Base-by-base conservation (phyloP, 1,140 invertebrate genomes). In the Drosophila asahinai region DNA sequence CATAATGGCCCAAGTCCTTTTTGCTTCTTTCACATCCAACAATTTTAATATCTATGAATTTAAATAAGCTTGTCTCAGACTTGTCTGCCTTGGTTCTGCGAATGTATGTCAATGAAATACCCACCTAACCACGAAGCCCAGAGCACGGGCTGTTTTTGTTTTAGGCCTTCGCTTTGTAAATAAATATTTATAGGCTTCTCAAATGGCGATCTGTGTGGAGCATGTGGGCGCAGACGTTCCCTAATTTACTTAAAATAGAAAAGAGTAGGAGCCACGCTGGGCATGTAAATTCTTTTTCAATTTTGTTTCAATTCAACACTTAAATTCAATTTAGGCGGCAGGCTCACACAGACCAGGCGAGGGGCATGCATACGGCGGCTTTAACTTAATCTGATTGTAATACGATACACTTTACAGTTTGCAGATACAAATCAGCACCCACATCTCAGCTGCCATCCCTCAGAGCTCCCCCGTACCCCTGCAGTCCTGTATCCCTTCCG, bases 351-450 rank as follows among this genome's bases (percentile, higher is more conserved):
- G 40, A 14, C 2, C 1, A 40, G 33, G 36, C 12, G 25, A 43
- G 63, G 22, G 40, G 30, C 43, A 54, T 76, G 68, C 81, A 83
- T 68, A 58, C 66, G 84, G 65, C 62, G 81, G 84, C 84, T 79
- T 89, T 79, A 90, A 90, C 77, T 90, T 89, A 89, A 89, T 89
- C 84, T 84, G 84, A 89, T 89, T 89, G 84, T 89, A 89, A 89
- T 89, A 61, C 86, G 84, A 89, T 89, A 89, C 84, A 89, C 81
- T 89, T 89, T 89, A 80, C 84, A 89, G 84, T 89, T 83, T 84
- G 65, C 51, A 89, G 84, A 89, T 89, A 89, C 77, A 89, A 89
- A 89, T 89, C 84, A 90, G 84, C 84, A 90, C 86, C 81, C 86
- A 89, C 81, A 87, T 63, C 74, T 77, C 73, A 67, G 48, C 72